Percentiles rank a stretch among this genome's conserved stretches.
Evolutionary conservation across 2,113 vertebrate species (phyloP).

Genomic region (Cygnus atratus): DNA sequence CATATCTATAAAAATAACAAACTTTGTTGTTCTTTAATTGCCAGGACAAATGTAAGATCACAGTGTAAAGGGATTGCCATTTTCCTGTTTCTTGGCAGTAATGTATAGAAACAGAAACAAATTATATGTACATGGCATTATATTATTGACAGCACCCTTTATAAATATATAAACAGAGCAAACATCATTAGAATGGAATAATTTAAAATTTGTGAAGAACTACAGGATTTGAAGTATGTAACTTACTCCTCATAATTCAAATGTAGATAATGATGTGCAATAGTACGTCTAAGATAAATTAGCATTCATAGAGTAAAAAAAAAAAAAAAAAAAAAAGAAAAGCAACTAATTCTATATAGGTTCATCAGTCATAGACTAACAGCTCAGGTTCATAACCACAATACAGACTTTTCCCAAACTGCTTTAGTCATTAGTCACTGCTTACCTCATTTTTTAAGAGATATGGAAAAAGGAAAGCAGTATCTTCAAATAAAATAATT

Average conservation of each 20-base stretch:
- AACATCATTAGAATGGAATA: not conserved
- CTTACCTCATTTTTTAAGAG: not conserved
- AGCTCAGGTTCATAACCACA: not conserved
- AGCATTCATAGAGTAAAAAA: not conserved
- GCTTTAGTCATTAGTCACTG: not conserved
- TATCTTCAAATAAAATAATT: not conserved
- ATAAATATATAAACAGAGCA: not conserved
- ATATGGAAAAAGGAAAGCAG: not conserved
- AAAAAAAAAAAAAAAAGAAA: not conserved
- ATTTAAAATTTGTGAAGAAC: not conserved
- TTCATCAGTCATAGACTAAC: not conserved
- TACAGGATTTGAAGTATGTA: not conserved
- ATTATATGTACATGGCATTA: fast-evolving
- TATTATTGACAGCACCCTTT: not conserved
- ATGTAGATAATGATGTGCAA: not conserved
- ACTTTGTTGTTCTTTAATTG: not conserved
- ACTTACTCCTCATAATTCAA: not conserved
- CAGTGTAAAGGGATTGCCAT: not conserved
- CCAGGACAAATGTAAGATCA: not conserved
- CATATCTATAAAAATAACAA: not conserved
- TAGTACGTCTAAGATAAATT: not conserved
- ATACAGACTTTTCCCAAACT: not conserved
- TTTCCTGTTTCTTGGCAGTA: not conserved
- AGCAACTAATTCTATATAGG: not conserved
- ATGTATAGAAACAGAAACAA: not conserved